Evolutionary conservation across 2,113 vertebrate genomes (phyloP).

Genomic region (Lichenostomus cassidix): DNA sequence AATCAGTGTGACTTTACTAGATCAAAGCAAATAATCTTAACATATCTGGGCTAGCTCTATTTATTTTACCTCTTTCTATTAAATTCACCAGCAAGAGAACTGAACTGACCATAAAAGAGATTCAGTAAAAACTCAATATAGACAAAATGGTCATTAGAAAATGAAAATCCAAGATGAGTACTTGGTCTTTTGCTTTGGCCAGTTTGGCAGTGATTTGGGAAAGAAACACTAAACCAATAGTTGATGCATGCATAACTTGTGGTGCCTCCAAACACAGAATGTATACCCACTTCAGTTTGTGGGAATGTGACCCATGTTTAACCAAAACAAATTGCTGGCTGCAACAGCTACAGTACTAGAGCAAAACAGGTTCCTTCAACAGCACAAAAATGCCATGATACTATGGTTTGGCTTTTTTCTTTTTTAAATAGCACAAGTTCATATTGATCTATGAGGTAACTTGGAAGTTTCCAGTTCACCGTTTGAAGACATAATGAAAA

Average conservation of each 20-base stretch:
- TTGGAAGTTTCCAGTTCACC: not conserved
- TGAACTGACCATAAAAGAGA: not conserved
- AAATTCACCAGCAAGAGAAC: not conserved
- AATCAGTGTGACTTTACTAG: not conserved
- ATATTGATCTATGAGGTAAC: fast-evolving
- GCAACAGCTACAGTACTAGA: not conserved
- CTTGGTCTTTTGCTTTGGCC: not conserved
- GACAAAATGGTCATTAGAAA: not conserved
- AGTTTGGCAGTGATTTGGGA: not conserved
- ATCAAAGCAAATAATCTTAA: not conserved
- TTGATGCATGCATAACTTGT: not conserved
- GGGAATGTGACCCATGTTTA: not conserved
- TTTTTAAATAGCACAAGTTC: not conserved
- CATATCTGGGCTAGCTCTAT: fast-evolving
- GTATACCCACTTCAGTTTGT: not conserved
- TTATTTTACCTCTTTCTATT: not conserved
- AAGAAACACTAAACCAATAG: not conserved
- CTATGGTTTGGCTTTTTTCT: not conserved
- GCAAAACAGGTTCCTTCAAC: not conserved
- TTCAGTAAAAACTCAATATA: not conserved
- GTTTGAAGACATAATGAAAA: not conserved
- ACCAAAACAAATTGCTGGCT: not conserved
- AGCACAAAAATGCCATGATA: not conserved
- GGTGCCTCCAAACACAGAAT: not conserved
- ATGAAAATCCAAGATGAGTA: not conserved